Evolutionary conservation across 1,140 invertebrate genomes (phyloP).

Genomic region (Scaptomyza pallida): DNA sequence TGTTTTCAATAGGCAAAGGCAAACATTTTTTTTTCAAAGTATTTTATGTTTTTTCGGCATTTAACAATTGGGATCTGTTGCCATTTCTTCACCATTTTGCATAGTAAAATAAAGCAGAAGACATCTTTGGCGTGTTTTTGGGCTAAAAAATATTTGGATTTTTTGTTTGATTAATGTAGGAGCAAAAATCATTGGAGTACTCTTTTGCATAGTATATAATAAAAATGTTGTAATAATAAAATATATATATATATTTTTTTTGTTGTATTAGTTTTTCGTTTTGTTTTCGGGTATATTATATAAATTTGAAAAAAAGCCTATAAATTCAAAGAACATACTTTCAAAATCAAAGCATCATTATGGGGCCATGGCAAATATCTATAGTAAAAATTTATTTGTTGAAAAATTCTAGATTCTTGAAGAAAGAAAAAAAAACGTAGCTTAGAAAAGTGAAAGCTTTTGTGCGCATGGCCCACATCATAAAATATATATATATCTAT

Average conservation of each 20-base stretch:
- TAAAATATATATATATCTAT: constrained; percentile 40
- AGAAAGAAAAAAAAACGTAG: constrained; percentile 26
- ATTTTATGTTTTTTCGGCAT: constrained; percentile 7
- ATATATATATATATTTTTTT: constrained; percentile 65
- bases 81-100: constrained; percentile 30
- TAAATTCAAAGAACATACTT: constrained; percentile 63
- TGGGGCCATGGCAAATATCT: constrained; percentile 51
- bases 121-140: constrained; percentile 79
- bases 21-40: constrained; percentile 9
- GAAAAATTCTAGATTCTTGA: constrained; percentile 23
- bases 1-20: constrained; percentile 49
- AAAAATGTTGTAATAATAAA: constrained; percentile 79
- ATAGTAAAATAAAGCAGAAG: constrained; percentile 73
- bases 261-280: constrained; percentile 21
- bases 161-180: constrained; percentile 44
- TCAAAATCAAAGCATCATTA: constrained; percentile 69
- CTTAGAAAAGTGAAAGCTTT: constrained; percentile 50
- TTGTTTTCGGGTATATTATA: constrained; percentile 51
- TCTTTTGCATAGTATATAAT: constrained; percentile 75
- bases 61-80: constrained; percentile 18
- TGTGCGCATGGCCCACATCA: constrained; percentile 47
- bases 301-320: constrained; percentile 82
- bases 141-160: constrained; percentile 58
- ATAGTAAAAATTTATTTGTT: constrained; percentile 22
- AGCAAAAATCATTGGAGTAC: constrained; percentile 77